These are phyloP conservation scores for Xiphydria camelus DNA, from an alignment of 2,888 invertebrate species.

Conservation along the genomic window DNA sequence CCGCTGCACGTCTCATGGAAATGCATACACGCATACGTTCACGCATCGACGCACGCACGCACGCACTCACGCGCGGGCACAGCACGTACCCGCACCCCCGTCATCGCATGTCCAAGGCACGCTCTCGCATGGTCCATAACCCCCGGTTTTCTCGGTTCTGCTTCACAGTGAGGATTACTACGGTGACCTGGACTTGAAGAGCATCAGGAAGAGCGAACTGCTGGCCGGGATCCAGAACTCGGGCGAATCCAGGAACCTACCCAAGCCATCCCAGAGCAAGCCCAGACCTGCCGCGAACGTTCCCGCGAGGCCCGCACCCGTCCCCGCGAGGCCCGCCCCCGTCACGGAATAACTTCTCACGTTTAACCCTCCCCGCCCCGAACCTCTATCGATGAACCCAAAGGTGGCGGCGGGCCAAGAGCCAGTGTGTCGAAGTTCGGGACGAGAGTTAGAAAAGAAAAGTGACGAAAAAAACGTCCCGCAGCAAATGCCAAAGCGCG, in stretches of 20 bases:
- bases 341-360: slow-evolving; percentile 52
- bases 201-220: slow-evolving; percentile 91
- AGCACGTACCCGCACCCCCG: neutral
- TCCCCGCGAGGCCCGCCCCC: slow-evolving; percentile 55
- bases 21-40: neutral
- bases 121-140: too few species aligned
- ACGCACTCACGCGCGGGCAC: too few species aligned
- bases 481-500: too few species aligned
- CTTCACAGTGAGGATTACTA: slow-evolving; percentile 94
- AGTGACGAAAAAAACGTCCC: neutral
- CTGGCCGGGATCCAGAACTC: slow-evolving; percentile 75
- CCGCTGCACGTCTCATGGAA: neutral
- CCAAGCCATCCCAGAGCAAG: slow-evolving; percentile 65
- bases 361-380: slow-evolving; percentile 16
- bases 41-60: neutral
- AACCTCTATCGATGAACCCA: slow-evolving; percentile 23
- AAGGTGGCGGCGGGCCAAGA: slow-evolving; percentile 15
- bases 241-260: slow-evolving; percentile 62
- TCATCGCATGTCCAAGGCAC: slow-evolving; percentile 19
- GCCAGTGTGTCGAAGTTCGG: too few species aligned
- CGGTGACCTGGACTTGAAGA: slow-evolving; percentile 92
- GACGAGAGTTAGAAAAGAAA: slow-evolving; percentile 14
- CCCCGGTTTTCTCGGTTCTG: slow-evolving; percentile 45
- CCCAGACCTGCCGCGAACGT: slow-evolving; percentile 48
- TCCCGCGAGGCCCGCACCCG: slow-evolving; percentile 54